Evolutionary conservation across 2,113 vertebrate genomes (phyloP).

Genomic region (Elachura formosa): DNA sequence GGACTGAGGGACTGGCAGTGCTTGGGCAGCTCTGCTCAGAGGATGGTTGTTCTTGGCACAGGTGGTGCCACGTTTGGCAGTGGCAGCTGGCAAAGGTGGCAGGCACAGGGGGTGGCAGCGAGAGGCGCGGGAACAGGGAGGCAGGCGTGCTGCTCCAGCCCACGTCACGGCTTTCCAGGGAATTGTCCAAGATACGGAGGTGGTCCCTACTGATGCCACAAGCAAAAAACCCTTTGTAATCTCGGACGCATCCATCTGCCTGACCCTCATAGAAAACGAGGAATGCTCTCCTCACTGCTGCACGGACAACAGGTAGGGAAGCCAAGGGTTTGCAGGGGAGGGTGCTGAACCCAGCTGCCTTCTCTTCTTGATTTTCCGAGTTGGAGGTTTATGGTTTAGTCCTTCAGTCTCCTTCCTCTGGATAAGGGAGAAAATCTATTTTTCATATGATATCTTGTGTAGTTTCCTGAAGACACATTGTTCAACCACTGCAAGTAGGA

Average conservation of each 20-base stretch:
- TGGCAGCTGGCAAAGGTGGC: conserved; percentile 1
- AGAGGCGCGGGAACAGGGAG: neutral
- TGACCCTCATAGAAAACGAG: neutral
- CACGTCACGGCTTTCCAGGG: neutral
- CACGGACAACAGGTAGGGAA: neutral
- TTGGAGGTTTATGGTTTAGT: neutral
- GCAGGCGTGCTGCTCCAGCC: neutral
- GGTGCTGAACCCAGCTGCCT: neutral
- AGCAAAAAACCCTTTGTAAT: neutral
- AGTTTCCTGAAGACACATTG: neutral
- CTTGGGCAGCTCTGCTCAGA: neutral
- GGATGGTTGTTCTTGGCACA: conserved; percentile 9
- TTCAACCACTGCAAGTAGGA: neutral
- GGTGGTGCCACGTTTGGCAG: neutral
- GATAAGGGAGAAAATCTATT: neutral
- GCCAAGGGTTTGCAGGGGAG: neutral
- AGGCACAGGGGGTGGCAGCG: neutral
- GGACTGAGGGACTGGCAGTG: conserved; percentile 36
- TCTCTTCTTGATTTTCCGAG: neutral
- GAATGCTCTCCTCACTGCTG: neutral
- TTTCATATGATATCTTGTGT: neutral
- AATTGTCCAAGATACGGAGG: neutral
- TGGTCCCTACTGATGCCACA: neutral
- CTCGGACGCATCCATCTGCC: neutral
- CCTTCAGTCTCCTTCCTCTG: neutral